These are phyloP conservation scores for Oryzias celebensis DNA, from an alignment of 2,113 vertebrate genomes.

Conservation along the genomic window DNA sequence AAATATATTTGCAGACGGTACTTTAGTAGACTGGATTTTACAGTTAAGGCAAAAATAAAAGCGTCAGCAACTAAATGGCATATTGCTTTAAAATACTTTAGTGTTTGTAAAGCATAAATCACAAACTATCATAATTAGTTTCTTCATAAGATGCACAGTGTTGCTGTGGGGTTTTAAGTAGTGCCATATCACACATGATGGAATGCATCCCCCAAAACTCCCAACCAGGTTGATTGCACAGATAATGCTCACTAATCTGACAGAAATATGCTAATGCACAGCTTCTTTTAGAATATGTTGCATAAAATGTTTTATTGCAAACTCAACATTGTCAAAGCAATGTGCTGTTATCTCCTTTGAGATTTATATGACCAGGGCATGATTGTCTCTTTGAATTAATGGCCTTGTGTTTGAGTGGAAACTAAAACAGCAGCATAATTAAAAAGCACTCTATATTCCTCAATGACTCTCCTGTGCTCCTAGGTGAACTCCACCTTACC, in stretches of 20 bases:
- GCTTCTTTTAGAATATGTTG: slow-evolving; percentile 38
- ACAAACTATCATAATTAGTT: too few relatives aligned
- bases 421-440: slow-evolving; percentile 67
- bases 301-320: slow-evolving; percentile 49
- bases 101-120: too few relatives aligned
- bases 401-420: slow-evolving; percentile 56
- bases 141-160: too few relatives aligned
- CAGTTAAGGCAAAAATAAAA: too few relatives aligned
- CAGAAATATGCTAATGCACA: slow-evolving; percentile 33
- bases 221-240: slow-evolving; percentile 25
- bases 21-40: too few relatives aligned
- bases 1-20: too few relatives aligned
- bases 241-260: slow-evolving; percentile 22
- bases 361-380: slow-evolving; percentile 40
- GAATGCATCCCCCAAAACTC: too few relatives aligned
- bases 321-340: slow-evolving; percentile 58
- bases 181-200: too few relatives aligned
- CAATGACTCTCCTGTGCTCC: slow-evolving; percentile 28
- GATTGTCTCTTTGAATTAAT: slow-evolving; percentile 70
- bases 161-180: too few relatives aligned
- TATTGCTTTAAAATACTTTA: too few relatives aligned
- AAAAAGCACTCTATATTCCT: slow-evolving; percentile 56
- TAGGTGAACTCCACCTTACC: slow-evolving; percentile 42
- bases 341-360: slow-evolving; percentile 56
- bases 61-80: too few relatives aligned